A percentile compares a stretch with the other conserved stretches of the same genome.
Evolutionary conservation across 92 coral and sea anemone species (phyloP).

Genomic region (Epizoanthus scotinus): DNA sequence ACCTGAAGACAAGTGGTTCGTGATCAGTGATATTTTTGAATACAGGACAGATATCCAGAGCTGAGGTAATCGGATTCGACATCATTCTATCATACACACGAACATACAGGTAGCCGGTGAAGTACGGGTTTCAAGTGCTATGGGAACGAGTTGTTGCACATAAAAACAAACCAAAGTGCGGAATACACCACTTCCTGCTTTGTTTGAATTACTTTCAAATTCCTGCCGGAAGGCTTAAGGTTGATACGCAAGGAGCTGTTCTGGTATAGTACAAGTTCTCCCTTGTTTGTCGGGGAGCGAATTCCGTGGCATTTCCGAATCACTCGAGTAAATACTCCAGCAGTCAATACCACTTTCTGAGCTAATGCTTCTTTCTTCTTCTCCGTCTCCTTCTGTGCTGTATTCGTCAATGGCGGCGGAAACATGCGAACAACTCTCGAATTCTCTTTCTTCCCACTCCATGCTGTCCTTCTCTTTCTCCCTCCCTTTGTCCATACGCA

Average conservation of each 20-base stretch:
- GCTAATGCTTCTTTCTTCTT: slow-evolving; percentile 17
- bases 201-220: not conserved
- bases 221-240: not conserved
- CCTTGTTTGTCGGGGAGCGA: not conserved
- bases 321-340: slow-evolving; percentile 36
- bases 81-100: too few species aligned
- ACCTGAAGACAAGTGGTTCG: too few species aligned
- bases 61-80: too few species aligned
- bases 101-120: too few species aligned
- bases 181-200: too few species aligned
- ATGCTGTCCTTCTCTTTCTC: not conserved
- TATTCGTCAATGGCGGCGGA: not conserved
- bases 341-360: slow-evolving; percentile 41
- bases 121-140: too few species aligned
- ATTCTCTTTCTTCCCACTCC: not conserved
- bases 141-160: too few species aligned
- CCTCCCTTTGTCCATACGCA: slow-evolving; percentile 14
- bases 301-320: slow-evolving; percentile 39
- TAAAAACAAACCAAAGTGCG: too few species aligned
- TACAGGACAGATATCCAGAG: too few species aligned
- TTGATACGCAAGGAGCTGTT: not conserved
- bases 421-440: not conserved
- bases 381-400: not conserved
- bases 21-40: too few species aligned
- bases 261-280: not conserved